phyloP scores from a whole-genome alignment of 2,113 vertebrate species.

The Columbina picui region DNA sequence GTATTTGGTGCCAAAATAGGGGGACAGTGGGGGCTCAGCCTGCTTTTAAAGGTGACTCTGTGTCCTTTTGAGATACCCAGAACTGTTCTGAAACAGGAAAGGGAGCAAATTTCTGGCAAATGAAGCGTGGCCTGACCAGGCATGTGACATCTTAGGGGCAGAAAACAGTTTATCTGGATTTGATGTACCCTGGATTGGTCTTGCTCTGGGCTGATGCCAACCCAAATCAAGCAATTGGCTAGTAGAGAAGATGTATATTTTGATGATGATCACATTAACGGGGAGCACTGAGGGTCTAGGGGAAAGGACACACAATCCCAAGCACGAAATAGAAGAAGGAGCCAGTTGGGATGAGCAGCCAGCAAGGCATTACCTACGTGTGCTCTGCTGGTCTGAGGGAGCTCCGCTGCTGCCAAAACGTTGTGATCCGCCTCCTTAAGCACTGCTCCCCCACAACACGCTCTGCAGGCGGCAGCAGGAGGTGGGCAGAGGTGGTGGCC shows the following conservation, averaged over 20 bases:
- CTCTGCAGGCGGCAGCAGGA: neutral
- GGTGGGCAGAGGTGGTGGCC: neutral
- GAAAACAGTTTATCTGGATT: neutral
- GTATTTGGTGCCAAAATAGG: neutral
- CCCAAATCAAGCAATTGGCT: neutral
- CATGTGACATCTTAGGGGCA: neutral
- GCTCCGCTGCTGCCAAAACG: neutral
- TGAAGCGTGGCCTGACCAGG: neutral
- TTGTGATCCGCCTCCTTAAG: neutral
- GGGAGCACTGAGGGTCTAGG: neutral
- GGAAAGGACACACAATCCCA: neutral
- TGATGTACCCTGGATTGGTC: neutral
- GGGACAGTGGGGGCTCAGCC: neutral
- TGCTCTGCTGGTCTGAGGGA: neutral
- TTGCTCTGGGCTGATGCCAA: neutral
- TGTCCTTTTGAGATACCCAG: neutral
- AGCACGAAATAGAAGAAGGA: neutral
- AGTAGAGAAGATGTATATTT: neutral
- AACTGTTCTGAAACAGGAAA: neutral
- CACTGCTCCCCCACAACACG: rapidly evolving
- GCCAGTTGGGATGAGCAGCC: neutral
- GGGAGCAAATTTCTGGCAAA: neutral
- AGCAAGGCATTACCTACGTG: rapidly evolving
- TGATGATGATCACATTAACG: neutral
- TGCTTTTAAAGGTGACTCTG: neutral